Percentiles rank a stretch among this genome's conserved stretches.
These are phyloP conservation scores for Bilobella aurantiaca DNA, from an alignment of 1,140 invertebrate genomes.

Conservation along the genomic window DNA sequence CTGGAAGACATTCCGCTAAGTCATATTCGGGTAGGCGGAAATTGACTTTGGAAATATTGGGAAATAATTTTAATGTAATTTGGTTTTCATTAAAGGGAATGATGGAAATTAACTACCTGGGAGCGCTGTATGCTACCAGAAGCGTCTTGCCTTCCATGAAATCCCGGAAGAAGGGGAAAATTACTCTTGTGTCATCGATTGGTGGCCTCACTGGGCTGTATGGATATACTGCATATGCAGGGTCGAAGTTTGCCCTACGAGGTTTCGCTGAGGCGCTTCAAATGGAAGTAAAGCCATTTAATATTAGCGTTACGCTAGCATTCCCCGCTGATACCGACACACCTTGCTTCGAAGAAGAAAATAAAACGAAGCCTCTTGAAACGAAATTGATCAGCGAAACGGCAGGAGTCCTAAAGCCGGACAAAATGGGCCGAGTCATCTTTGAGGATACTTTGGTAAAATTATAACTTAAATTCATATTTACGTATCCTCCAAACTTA, in stretches of 20 bases:
- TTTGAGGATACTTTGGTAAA: conserved; percentile 68
- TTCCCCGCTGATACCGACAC: conserved; percentile 96
- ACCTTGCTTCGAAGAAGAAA: conserved; percentile 80
- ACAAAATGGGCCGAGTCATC: conserved; percentile 67
- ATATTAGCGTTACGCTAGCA: conserved; percentile 72
- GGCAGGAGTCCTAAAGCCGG: conserved; percentile 62
- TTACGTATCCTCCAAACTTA: no score
- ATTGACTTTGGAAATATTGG: conserved; percentile 6
- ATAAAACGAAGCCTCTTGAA: conserved; percentile 73
- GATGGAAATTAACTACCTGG: conserved; percentile 50
- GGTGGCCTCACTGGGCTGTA: conserved; percentile 82
- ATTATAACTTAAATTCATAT: no score
- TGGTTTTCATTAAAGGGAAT: conserved; percentile 42
- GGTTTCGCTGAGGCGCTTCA: conserved; percentile 85
- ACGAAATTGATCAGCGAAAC: conserved; percentile 76
- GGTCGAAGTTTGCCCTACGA: conserved; percentile 86
- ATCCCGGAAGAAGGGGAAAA: conserved; percentile 50
- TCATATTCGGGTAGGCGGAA: conserved; percentile 54
- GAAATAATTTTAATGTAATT: neutral
- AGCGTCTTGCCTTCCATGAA: conserved; percentile 48
- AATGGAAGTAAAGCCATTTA: conserved; percentile 80
- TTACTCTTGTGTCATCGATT: conserved; percentile 79
- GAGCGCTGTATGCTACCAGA: conserved; percentile 46
- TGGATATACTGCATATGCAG: conserved; percentile 83
- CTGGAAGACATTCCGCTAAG: conserved; percentile 68